Conservation (phyloP, 2,113 vertebrate species). For the Microtus ochrogaster region DNA sequence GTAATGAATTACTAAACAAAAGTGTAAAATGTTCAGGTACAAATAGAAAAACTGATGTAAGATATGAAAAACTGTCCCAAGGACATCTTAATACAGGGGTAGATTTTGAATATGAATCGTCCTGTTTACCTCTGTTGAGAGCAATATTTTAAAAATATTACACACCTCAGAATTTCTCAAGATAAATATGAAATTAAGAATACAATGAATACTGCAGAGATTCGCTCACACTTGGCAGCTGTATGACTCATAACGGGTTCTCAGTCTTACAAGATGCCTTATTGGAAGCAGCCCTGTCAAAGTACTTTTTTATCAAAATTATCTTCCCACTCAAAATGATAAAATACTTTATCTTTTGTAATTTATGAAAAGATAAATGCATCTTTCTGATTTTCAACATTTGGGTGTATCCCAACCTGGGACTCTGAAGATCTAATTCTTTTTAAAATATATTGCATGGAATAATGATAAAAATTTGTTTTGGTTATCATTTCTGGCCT, state of each 20-base stretch:
- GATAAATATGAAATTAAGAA: conserved; percentile 32
- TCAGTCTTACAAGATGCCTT: conserved; percentile 35
- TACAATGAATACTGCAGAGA: conserved; percentile 10
- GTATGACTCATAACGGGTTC: conserved; percentile 23
- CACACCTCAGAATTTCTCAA: conserved; percentile 29
- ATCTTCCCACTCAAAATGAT: conserved; percentile 61
- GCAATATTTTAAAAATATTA: conserved; percentile 58
- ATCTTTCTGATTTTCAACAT: conserved; percentile 21
- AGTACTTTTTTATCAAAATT: conserved; percentile 59
- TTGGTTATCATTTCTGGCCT: not conserved
- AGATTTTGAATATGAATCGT: conserved; percentile 52
- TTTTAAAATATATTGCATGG: conserved; percentile 17
- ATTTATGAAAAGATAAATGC: conserved; percentile 56
- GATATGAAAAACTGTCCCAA: conserved; percentile 42
- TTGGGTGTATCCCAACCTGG: not conserved
- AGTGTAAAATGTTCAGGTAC: not conserved
- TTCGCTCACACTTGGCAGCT: conserved; percentile 48
- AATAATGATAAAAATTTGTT: not conserved
- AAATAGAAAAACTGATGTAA: conserved; percentile 57
- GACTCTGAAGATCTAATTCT: not conserved
- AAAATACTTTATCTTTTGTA: conserved; percentile 48
- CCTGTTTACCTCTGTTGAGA: conserved; percentile 24
- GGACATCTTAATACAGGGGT: not conserved
- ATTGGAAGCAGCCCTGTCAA: conserved; percentile 5
- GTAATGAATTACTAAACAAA: conserved; percentile 1